Base-by-base conservation (phyloP, 1,140 invertebrate genomes). In the Trichogramma pretiosum region DNA sequence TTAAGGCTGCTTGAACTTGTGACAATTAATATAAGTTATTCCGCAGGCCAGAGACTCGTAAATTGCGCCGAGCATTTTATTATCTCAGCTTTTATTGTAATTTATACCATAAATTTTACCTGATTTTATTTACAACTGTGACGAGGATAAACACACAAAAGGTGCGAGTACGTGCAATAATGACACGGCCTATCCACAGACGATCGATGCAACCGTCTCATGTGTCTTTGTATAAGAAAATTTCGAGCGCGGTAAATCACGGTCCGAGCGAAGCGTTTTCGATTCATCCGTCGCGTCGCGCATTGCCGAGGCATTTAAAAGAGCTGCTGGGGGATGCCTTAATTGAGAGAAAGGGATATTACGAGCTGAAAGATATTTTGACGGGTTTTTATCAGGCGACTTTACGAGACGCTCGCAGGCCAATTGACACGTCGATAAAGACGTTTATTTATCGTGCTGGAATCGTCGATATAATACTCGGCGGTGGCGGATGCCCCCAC, bases 91-190 rank as follows among this genome's bases (percentile, higher is more conserved):
- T 72, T 69, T 70, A 72, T 69, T 64, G 65, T 69, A 68, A 72
- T 70, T 67, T 64, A 69, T 65, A 70, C 69, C 70, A 70, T 72
- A 72, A 72, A 72, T 72, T 72, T n/a, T n/a, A n/a, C n/a, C n/a
- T n/a, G 39, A 53, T 56, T 39, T 63, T 67, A 70, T 71, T n/a
- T n/a, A n/a, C n/a, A n/a, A n/a, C n/a, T n/a, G n/a, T n/a, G n/a
- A n/a, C n/a, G n/a, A n/a, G n/a, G n/a, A n/a, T n/a, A n/a, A n/a
- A n/a, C n/a, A n/a, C n/a, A n/a, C n/a, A n/a, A n/a, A n/a, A n/a
- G n/a, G n/a, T n/a, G n/a, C n/a, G n/a, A n/a, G n/a, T n/a, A n/a
- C n/a, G n/a, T n/a, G n/a, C n/a, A n/a, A n/a, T n/a, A n/a, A n/a
- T n/a, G n/a, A n/a, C n/a, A n/a, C n/a, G n/a, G n/a, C n/a, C n/a